phyloP scores from a whole-genome alignment of 2,888 invertebrate genomes.

The Parapristionchus giblindavisi region DNA sequence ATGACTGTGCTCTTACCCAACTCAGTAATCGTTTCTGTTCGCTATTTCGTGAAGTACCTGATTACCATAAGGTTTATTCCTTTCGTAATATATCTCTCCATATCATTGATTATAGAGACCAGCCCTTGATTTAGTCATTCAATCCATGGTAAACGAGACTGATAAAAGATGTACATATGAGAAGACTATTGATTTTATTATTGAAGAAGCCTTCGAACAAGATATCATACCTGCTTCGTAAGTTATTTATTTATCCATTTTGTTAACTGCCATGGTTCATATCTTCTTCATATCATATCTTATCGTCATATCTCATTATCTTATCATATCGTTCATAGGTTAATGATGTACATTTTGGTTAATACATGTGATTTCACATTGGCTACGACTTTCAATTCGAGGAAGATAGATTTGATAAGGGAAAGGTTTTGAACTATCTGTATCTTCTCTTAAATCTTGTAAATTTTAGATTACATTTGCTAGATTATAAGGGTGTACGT shows the following conservation, averaged over 20 bases:
- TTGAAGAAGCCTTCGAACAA: constrained; percentile 5
- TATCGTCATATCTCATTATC: not conserved
- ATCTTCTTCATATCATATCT: too few relatives aligned
- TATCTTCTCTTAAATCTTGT: not conserved
- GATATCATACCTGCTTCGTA: constrained; percentile 13
- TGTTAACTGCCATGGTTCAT: too few relatives aligned
- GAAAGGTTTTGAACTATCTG: not conserved
- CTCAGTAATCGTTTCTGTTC: constrained; percentile 11
- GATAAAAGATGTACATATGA: constrained; percentile 16
- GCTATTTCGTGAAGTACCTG: not conserved
- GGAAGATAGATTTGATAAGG: constrained; percentile 25
- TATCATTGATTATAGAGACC: not conserved
- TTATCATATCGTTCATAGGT: not conserved
- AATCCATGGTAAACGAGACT: constrained; percentile 1
- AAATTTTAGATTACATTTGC: constrained; percentile 8
- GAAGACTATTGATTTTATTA: constrained; percentile 27
- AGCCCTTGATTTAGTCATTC: not conserved
- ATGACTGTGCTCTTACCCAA: not conserved
- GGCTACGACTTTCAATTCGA: constrained; percentile 1
- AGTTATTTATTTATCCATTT: too few relatives aligned
- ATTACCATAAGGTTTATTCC: not conserved
- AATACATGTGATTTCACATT: constrained; percentile 32
- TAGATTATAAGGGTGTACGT: constrained; percentile 35
- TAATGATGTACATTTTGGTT: constrained; percentile 5
- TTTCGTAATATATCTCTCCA: not conserved